Conservation (phyloP, 2,888 invertebrate genomes). For the Himalopsyche kuldschensis region DNA sequence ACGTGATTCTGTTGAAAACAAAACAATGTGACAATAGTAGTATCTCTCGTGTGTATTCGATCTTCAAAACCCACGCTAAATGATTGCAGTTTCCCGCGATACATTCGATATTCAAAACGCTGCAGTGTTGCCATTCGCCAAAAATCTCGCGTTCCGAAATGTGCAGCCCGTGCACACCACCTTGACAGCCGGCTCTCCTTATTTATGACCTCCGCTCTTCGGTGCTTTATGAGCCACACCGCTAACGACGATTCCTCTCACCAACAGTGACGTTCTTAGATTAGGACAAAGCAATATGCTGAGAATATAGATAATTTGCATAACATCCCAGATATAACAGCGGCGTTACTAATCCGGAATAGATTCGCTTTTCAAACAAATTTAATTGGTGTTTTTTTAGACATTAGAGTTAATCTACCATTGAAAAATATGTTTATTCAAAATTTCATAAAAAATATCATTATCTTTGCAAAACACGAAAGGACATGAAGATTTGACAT, state of each 20-base stretch:
- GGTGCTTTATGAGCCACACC: conserved; percentile 31
- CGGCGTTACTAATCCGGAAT: too few species aligned
- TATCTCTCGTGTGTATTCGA: neutral
- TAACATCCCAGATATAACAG: too few species aligned
- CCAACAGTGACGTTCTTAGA: neutral
- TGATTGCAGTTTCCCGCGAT: neutral
- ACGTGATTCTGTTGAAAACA: neutral
- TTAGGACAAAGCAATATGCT: neutral
- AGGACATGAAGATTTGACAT: too few species aligned
- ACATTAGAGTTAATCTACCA: too few species aligned
- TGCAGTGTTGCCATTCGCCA: conserved; percentile 12
- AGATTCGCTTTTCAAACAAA: too few species aligned
- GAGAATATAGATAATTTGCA: too few species aligned
- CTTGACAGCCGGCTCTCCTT: conserved; percentile 23
- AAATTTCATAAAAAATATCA: too few species aligned
- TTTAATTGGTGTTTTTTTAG: too few species aligned
- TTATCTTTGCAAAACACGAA: too few species aligned
- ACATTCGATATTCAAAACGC: neutral
- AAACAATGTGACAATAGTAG: neutral
- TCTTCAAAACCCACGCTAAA: neutral
- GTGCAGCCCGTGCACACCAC: conserved; percentile 17
- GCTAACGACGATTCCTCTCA: conserved; percentile 13
- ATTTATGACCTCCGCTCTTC: conserved; percentile 27
- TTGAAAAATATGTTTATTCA: too few species aligned
- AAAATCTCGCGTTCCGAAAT: conserved; percentile 20